Percentiles rank a stretch among this genome's conserved stretches.
Evolutionary conservation across 2,797 vertebrate species (phyloP).

Genomic region (Psittacula derbiana): DNA sequence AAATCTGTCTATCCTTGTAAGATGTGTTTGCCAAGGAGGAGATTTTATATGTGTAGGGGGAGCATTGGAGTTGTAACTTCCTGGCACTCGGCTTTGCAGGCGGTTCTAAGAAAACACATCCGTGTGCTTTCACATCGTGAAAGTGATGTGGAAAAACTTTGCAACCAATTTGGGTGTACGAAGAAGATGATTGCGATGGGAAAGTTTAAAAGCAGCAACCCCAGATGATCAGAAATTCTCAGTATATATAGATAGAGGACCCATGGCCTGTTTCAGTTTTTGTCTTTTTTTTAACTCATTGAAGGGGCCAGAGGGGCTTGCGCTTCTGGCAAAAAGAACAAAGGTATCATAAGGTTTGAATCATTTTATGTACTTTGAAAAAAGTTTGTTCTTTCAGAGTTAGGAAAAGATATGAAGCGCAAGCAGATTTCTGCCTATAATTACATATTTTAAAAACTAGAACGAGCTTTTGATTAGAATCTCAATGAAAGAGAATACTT

Average conservation of each 20-base stretch:
- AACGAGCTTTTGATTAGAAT: background rate
- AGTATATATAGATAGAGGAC: background rate
- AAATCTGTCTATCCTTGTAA: background rate
- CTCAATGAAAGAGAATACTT: background rate
- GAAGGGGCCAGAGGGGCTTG: background rate
- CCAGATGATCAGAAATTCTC: background rate
- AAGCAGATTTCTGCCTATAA: conserved; percentile 10
- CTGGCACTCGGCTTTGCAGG: conserved; percentile 20
- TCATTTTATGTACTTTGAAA: background rate
- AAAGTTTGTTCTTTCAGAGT: background rate
- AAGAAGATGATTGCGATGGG: background rate
- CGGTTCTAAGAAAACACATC: conserved; percentile 27
- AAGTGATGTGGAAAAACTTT: conserved; percentile 34
- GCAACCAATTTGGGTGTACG: background rate
- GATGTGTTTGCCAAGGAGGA: conserved; percentile 33
- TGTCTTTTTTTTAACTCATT: background rate
- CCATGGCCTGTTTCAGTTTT: background rate
- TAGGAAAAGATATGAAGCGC: background rate
- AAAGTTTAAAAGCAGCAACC: background rate
- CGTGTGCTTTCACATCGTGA: background rate
- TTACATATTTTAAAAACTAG: conserved; percentile 3
- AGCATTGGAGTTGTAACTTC: background rate
- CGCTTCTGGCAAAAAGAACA: background rate
- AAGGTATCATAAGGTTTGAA: background rate
- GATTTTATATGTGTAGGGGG: conserved; percentile 35